Evolutionary conservation across 2,888 invertebrate genomes (phyloP), one percentile per base, ranked within the genome.

Genomic region (Ochlodes sylvanus): DNA sequence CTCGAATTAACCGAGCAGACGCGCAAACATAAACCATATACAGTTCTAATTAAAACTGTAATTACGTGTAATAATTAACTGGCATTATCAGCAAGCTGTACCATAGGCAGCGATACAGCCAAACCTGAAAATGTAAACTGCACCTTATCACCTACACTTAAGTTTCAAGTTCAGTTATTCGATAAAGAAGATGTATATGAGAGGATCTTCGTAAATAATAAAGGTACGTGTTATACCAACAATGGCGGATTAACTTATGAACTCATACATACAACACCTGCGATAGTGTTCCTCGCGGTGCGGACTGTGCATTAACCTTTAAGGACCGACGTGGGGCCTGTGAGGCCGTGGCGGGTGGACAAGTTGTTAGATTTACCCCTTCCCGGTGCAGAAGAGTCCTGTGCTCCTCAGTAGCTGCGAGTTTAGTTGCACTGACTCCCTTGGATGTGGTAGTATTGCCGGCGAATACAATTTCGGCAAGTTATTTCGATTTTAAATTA

Each of bases 191-290:
- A 38, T 60, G 17, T 19, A 12, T 17, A 7, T 41, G 19, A 17
- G 42, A 2, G 9, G 42, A 19, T 38, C 58, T 52, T 52, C 14
- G 21, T 52, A 65, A 27, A 38, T 54, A 66, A 60, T 60, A 42
- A 65, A 58, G 58, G 61, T 52, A 55, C 27, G 62, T 56, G 67
- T 55, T 44, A 32, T 47, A 61, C 32, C 34, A 56, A 56, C 67
- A 50, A 62, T 62, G 27, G 54, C n/a, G 47, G 56, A 68, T 68
- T 68, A 68, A 68, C 67, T 68, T 68, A 68, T 68, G 67, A 68
- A 47, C 61, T 47, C 67, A 56, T 66, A 66, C 60, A 66, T 60
- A 66, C 19, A 55, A 42, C 61, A 67, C 67, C 67, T 67, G 67
- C 42, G 67, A 21, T 44, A 12, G n/a, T 19, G 7, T 1, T 0